Percentiles rank a stretch among this genome's conserved stretches.
These are phyloP conservation scores for Coelogynopora nodosa DNA, from an alignment of 2,888 invertebrate genomes.

Conservation along the genomic window DNA sequence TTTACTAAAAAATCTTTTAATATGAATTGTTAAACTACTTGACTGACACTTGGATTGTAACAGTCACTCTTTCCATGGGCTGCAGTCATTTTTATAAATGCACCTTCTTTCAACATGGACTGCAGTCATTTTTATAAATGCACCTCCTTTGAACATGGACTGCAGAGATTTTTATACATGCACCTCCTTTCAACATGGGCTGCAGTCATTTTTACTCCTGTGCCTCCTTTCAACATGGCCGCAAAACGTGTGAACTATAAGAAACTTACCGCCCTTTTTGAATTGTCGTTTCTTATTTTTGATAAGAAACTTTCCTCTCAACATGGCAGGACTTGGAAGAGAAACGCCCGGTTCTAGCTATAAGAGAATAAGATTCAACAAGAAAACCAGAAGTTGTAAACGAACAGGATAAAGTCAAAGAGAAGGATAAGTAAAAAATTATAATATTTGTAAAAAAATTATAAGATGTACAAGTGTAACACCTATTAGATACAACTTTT, in stretches of 20 bases:
- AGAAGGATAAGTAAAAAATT: too few species aligned
- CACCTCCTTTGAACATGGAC: not conserved
- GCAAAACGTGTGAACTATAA: too few species aligned
- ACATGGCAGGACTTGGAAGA: conserved; percentile 77
- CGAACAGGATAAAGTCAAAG: too few species aligned
- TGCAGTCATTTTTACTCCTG: not conserved
- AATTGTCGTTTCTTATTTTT: conserved; percentile 73
- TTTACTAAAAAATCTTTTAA: too few species aligned
- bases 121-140: not conserved
- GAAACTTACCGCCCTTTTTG: conserved; percentile 9
- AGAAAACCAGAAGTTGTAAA: too few species aligned
- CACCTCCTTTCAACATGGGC: not conserved
- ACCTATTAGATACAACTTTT: too few species aligned
- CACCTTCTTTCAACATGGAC: not conserved
- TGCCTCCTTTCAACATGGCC: too few species aligned
- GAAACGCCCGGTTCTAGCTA: conserved; percentile 70
- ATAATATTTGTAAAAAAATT: too few species aligned
- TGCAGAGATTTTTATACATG: not conserved
- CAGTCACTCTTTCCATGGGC: not conserved
- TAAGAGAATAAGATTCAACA: conserved; percentile 44
- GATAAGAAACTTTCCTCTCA: conserved; percentile 86
- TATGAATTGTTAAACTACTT: not conserved
- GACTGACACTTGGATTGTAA: not conserved
- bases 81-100: not conserved
- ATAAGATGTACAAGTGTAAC: too few species aligned